Evolutionary conservation across 1,140 invertebrate species (phyloP).

Genomic region (Cydia fagiglandana): DNA sequence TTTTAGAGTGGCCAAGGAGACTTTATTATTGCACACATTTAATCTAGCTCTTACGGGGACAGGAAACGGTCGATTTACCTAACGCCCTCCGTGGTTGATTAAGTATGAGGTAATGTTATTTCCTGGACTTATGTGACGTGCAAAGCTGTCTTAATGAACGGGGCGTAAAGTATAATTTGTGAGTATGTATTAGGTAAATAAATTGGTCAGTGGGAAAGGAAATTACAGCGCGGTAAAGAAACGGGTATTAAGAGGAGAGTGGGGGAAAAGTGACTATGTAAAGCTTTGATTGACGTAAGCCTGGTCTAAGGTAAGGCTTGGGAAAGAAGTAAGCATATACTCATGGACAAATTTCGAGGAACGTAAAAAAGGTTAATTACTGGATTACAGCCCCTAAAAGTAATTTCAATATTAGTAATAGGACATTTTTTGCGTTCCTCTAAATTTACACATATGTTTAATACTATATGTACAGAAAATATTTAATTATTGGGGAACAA

Average conservation of each 20-base stretch:
- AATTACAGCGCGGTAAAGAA: background rate
- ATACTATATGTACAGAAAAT: too few species aligned
- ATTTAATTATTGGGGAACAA: too few species aligned
- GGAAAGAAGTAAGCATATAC: too few species aligned
- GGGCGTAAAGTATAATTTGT: slow-evolving; percentile 57
- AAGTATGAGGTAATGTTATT: slow-evolving; percentile 68
- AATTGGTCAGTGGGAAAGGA: background rate
- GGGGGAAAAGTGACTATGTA: background rate
- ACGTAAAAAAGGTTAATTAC: too few species aligned
- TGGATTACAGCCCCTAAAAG: too few species aligned
- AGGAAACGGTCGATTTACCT: slow-evolving; percentile 62
- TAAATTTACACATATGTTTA: too few species aligned
- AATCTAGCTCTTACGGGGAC: slow-evolving; percentile 72
- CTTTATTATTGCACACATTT: slow-evolving; percentile 70
- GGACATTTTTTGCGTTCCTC: too few species aligned
- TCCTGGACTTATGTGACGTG: slow-evolving; percentile 59
- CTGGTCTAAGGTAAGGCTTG: background rate
- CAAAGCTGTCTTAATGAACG: slow-evolving; percentile 58
- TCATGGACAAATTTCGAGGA: too few species aligned
- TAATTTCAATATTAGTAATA: too few species aligned
- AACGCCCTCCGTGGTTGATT: slow-evolving; percentile 66
- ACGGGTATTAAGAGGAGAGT: background rate
- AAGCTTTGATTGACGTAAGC: background rate
- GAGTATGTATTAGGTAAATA: slow-evolving; percentile 44
- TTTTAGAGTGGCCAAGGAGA: slow-evolving; percentile 49